These are phyloP conservation scores for Ardeotis arabs DNA, from an alignment of 2,113 vertebrate genomes.

Conservation along the genomic window DNA sequence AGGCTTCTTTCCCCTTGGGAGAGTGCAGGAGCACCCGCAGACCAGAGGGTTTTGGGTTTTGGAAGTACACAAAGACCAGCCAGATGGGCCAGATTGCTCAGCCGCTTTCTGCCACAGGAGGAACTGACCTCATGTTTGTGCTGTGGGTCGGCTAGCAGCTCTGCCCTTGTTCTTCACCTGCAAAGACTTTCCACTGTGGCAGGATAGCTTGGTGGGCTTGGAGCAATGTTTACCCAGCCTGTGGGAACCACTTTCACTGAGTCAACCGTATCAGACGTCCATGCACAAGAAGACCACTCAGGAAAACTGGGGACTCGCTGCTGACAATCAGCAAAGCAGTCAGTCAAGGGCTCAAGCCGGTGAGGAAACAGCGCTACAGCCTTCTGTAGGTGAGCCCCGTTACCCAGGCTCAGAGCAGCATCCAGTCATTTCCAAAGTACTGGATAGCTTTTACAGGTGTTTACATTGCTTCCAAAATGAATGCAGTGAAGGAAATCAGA, in stretches of 20 bases:
- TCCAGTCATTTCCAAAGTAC: background rate
- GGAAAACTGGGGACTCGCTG: fast-evolving
- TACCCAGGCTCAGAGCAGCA: background rate
- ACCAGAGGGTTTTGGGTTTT: fast-evolving
- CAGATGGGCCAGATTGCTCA: background rate
- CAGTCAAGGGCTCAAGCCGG: background rate
- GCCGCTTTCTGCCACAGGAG: fast-evolving
- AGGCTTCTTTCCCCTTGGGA: background rate
- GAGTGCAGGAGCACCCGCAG: background rate
- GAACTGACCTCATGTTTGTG: background rate
- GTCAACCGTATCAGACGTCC: background rate
- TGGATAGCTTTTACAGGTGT: background rate
- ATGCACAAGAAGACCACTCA: fast-evolving
- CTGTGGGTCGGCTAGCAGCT: background rate
- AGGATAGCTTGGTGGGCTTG: background rate
- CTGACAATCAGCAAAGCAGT: background rate
- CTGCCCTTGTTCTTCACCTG: fast-evolving
- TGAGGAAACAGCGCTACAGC: background rate
- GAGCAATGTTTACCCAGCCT: background rate
- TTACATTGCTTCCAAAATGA: background rate
- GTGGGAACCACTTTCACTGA: background rate
- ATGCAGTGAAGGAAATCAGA: background rate
- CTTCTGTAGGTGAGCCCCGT: background rate
- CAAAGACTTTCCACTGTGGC: background rate
- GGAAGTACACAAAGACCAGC: background rate